Evolutionary conservation across 1,140 invertebrate species (phyloP), one percentile per base, ranked within the genome.

Genomic region (Odontomachus brunneus): DNA sequence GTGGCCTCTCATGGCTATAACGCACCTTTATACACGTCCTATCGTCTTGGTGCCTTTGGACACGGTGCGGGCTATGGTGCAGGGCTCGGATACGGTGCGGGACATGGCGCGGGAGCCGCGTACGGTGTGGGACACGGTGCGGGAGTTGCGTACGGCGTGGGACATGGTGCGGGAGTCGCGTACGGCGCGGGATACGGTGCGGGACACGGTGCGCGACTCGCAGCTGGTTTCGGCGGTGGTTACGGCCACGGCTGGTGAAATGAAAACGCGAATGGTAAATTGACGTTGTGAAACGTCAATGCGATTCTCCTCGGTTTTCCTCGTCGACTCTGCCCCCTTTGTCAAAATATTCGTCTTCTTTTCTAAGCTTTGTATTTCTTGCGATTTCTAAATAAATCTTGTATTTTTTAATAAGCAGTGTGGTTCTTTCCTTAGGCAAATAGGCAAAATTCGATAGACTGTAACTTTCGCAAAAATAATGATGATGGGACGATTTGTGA

Each of bases 301-400:
- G 22, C 49, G 4, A 55, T 11, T 19, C 26, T 49, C 15, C 38
- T 26, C 51, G 49, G 24, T 9, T 19, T n/a, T 11, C n/a, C 26
- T 49, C 15, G 24, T 26, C 51, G 49, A 29, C 11, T 19, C 3
- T 71, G 33, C 11, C 17, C 15, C 38, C n/a, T n/a, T 51, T 65
- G 33, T 3, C 19, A 12, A 48, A 19, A 22, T 38, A 66, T 67
- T 33, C n/a, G 22, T 7, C 38, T 12, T 0, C 53, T 44, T 22
- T 76, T 59, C 29, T 0, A 15, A 73, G 19, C 11, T 80, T 74
- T 73, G 38, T 73, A 48, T 81, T 44, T 81, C 44, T 33, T 67
- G 71, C 33, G 51, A 84, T 22, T 17, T 84, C 26, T 17, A 62
- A 86, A 86, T 86, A 86, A 84, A 84, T 48, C 72, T 81, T 55